Evolutionary conservation across 2,888 invertebrate genomes (phyloP).

Genomic region (Tachystola acroxantha): DNA sequence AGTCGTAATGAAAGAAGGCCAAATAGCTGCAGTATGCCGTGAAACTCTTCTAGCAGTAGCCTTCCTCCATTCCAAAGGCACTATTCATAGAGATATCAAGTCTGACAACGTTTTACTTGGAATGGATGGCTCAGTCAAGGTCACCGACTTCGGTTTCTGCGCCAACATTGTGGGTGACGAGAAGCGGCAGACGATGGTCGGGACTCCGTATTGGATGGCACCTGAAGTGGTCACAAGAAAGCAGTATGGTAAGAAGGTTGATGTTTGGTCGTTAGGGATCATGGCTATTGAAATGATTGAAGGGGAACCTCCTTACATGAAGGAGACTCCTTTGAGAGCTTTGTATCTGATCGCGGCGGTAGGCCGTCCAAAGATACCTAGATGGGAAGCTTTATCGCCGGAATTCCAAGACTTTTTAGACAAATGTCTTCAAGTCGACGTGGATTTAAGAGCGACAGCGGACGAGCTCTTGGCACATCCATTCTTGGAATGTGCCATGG

Average conservation of each 20-base stretch:
- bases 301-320: conserved; percentile 97
- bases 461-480: conserved; percentile 87
- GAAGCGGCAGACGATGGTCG: conserved; percentile 97
- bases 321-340: conserved; percentile 94
- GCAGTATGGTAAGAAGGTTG: conserved; percentile 95
- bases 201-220: conserved; percentile 99
- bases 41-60: conserved; percentile 91
- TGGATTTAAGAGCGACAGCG: conserved; percentile 87
- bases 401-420: conserved; percentile 91
- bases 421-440: conserved; percentile 91
- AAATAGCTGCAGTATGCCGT: conserved; percentile 96
- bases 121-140: conserved; percentile 94
- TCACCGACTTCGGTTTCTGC: conserved; percentile 98
- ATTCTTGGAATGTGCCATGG: conserved; percentile 88
- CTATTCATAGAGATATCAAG: conserved; percentile 97
- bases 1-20: conserved; percentile 97
- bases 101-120: conserved; percentile 97
- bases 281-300: conserved; percentile 97
- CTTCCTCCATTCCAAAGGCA: conserved; percentile 93
- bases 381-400: conserved; percentile 87
- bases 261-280: conserved; percentile 97
- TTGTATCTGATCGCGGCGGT: conserved; percentile 97
- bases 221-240: conserved; percentile 96
- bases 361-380: conserved; percentile 93
- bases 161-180: conserved; percentile 97